Evolutionary conservation across 2,113 vertebrate genomes (phyloP), one percentile per base, ranked within the genome.

Genomic region (Oenanthe melanoleuca): DNA sequence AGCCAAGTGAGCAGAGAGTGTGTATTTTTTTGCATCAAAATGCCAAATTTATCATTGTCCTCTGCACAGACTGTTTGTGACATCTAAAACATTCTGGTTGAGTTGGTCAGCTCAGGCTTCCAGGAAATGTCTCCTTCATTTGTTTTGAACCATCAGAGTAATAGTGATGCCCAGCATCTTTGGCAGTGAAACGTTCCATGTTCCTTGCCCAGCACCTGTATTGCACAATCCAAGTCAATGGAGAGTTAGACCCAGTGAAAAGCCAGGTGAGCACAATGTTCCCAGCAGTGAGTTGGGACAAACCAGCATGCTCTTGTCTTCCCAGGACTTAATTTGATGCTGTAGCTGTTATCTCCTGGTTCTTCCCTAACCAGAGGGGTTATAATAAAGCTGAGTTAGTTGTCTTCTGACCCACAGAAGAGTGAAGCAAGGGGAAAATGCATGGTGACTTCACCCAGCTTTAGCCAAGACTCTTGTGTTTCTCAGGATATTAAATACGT

Each of bases 41-140:
- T 53, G 11, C 33, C 26, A 21, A 0, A 34, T 86, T 13, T 55
- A 8, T 45, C 37, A 47, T 75, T n/a, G 11, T 44, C 11, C 44
- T 81, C 52, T 69, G 24, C 50, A 26, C 0, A 1, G 40, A 19
- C 52, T 74, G 16, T 1, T 2, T 66, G 5, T n/a, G 28, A n/a
- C 1, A 4, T 53, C 25, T 49, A 33, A 56, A 52, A 23, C 25
- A 16, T 42, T 84, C 65, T 59, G 50, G 38, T 67, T 77, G 9
- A 22, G 25, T 19, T 34, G 52, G 52, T 66, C 34, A 77, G 60
- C 42, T 59, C 56, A n/a, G 31, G 23, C 57, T 70, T 55, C 80
- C 56, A 57, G 45, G 44, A 70, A 45, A 26, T 34, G 33, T 47
- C 66, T 89, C 44, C 82, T 87, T 69, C 31, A 12, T 79, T 86